Percentiles rank a stretch among this genome's conserved stretches.
These are phyloP conservation scores for Drosophila phalerata DNA, from an alignment of 2,888 invertebrate species.

Conservation along the genomic window DNA sequence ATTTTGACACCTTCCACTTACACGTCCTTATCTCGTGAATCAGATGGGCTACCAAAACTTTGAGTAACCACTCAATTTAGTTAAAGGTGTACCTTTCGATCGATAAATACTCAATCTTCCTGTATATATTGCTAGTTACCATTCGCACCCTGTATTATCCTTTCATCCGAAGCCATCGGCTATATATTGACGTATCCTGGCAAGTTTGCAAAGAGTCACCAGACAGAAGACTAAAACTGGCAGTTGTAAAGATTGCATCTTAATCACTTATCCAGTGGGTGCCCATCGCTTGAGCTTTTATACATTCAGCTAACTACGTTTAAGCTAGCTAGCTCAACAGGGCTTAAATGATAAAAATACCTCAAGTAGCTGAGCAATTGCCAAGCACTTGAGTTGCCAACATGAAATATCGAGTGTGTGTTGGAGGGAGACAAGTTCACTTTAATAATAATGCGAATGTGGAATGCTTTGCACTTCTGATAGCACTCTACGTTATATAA, in stretches of 20 bases:
- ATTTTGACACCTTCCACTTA: no score
- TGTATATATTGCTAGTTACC: no score
- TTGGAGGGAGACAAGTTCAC: no score
- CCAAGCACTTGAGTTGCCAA: conserved; percentile 43
- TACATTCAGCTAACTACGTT: conserved; percentile 4
- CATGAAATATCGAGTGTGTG: neutral
- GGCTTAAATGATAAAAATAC: conserved; percentile 54
- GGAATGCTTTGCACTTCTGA: neutral
- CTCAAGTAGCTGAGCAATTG: conserved; percentile 33
- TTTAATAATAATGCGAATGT: no score
- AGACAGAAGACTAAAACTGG: conserved; percentile 26
- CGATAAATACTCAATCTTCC: no score
- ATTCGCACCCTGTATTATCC: no score
- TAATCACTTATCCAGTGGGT: conserved; percentile 15
- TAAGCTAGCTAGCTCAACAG: conserved; percentile 16
- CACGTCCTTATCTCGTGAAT: no score
- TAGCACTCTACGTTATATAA: neutral
- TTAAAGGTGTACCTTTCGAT: no score
- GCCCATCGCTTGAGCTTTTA: conserved; percentile 22
- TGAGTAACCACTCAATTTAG: no score
- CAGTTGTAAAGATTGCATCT: conserved; percentile 45
- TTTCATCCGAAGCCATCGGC: no score
- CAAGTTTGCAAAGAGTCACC: conserved; percentile 40
- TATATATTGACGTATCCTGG: conserved; percentile 25
- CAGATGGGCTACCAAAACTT: no score